Base-by-base conservation (phyloP, 2,797 vertebrate genomes). In the Acestrorhynchus altus region DNA sequence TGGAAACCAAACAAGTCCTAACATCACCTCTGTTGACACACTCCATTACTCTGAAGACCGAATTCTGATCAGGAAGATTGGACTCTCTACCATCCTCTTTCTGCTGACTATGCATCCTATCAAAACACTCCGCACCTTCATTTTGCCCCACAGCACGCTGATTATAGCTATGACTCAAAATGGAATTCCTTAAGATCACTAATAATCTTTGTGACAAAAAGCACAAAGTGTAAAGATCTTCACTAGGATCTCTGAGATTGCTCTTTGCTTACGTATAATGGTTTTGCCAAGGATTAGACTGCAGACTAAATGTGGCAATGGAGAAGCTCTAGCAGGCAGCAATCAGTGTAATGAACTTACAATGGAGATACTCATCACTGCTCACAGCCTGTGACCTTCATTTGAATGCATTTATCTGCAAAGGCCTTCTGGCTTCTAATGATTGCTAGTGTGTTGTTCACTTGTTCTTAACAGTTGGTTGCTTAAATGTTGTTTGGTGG, bases 291-390 rank as follows among this genome's bases (percentile, higher is more conserved):
- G 51, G 76, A 81, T 82, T 72, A 11, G 76, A 67, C 28, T 39
- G 61, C 26, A 52, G 67, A 74, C 49, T 65, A 69, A 31, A 82
- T 88, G 75, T 73, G 63, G 39, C 83, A 84, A 80, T 65, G 72
- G 73, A 63, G 59, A 82, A 42, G 54, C 46, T 44, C 64, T 74
- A 78, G 76, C 40, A 35, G 12, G 13, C 47, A 20, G 35, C 46
- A 81, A 88, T 88, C 77, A 87, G 35, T 81, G 87, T 86, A 87
- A 87, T 85, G 68, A 88, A 82, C 69, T 81, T 85, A 76, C 81
- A 81, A 81, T 24, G 49, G 22, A 80, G 76, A 79, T 71, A 28
- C 65, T 75, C 63, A 57, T 77, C 57, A 69, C 40, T 2, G 20
- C 54, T 35, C 54, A 1, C 80, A 49, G 78, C 52, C 80, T 75